phyloP scores from a whole-genome alignment of 2,888 invertebrate species.

The Rhorus exstirpatorius region DNA sequence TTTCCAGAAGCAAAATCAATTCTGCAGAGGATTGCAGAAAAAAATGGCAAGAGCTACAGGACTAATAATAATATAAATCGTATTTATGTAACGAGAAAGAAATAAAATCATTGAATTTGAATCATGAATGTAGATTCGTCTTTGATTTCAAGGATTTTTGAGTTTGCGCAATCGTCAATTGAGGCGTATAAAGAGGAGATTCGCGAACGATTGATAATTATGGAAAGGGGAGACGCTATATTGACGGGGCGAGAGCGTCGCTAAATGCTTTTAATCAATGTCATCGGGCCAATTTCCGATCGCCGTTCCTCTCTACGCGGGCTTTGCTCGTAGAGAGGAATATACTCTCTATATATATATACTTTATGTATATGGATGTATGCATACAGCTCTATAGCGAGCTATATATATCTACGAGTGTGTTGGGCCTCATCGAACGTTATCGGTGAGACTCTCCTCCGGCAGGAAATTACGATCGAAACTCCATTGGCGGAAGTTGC shows the following conservation, averaged over 20 bases:
- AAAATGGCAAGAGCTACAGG: too few species aligned
- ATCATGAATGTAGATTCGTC: too few species aligned
- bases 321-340: conserved; percentile 17
- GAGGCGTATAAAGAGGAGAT: conserved; percentile 39
- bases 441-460: conserved; percentile 75
- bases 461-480: conserved; percentile 85
- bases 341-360: background rate
- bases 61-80: too few species aligned
- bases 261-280: conserved; percentile 86
- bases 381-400: background rate
- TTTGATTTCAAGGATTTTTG: too few species aligned
- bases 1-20: too few species aligned
- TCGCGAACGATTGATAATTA: conserved; percentile 84
- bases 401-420: conserved; percentile 9
- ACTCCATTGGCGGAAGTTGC: conserved; percentile 83
- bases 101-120: too few species aligned
- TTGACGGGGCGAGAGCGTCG: conserved; percentile 68
- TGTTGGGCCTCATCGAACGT: conserved; percentile 69
- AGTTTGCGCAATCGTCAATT: too few species aligned
- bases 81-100: too few species aligned
- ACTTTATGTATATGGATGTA: conserved; percentile 4
- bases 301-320: conserved; percentile 50
- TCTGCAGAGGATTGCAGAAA: too few species aligned
- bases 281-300: conserved; percentile 83
- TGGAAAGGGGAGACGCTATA: conserved; percentile 60